phyloP scores from a whole-genome alignment of 2,113 vertebrate species.

The Lichenostomus cassidix region DNA sequence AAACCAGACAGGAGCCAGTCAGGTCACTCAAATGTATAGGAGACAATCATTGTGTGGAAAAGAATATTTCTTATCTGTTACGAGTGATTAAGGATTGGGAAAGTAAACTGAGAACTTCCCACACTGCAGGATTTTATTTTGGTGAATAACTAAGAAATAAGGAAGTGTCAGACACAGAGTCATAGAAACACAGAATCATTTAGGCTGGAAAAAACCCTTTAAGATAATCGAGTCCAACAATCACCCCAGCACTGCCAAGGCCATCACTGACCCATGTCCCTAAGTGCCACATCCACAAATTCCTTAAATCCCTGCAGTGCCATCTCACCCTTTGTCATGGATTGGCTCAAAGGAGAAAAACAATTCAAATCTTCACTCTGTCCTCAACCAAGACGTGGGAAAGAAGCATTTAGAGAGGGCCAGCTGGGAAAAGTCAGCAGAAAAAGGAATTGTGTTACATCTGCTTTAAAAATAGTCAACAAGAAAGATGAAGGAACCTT shows the following conservation, averaged over 20 bases:
- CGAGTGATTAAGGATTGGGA: background rate
- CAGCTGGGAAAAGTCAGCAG: background rate
- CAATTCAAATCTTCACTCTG: background rate
- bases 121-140: background rate
- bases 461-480: background rate
- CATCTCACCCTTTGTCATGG: background rate
- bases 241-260: background rate
- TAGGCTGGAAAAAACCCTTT: background rate
- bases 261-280: background rate
- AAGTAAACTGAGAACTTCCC: background rate
- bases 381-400: background rate
- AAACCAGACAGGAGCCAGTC: background rate
- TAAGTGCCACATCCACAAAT: background rate
- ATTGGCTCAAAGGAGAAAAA: background rate
- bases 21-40: background rate
- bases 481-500: too few relatives aligned
- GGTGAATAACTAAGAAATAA: background rate
- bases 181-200: background rate
- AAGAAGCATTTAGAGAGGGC: background rate
- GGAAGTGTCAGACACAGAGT: background rate
- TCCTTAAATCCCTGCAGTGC: background rate
- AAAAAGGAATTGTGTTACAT: background rate
- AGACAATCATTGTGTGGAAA: background rate
- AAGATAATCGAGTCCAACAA: fast-evolving
- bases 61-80: background rate